Evolutionary conservation across 2,888 invertebrate genomes (phyloP).

Genomic region (Tetragnatha montana): DNA sequence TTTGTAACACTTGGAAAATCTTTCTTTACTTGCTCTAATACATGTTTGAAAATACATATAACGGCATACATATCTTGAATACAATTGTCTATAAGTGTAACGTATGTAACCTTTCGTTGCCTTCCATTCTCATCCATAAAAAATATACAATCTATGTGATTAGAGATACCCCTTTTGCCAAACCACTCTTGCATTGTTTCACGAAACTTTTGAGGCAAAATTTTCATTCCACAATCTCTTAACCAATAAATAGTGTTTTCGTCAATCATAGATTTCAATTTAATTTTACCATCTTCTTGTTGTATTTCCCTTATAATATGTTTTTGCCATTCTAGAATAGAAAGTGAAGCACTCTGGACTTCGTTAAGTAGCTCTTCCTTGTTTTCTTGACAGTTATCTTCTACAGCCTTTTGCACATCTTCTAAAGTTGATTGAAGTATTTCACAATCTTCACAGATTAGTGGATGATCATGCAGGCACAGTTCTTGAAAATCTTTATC

Average conservation of each 20-base stretch:
- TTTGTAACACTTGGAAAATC: background rate
- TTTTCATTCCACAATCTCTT: background rate
- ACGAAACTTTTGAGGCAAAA: background rate
- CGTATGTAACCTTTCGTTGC: background rate
- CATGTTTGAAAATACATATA: background rate
- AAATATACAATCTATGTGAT: background rate
- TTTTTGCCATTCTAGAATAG: background rate
- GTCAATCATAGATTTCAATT: background rate
- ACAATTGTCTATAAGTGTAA: background rate
- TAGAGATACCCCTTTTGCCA: background rate
- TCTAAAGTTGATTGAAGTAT: background rate
- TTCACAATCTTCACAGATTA: background rate
- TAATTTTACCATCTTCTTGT: background rate
- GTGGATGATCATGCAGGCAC: background rate
- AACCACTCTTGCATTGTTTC: background rate
- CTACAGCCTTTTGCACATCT: background rate
- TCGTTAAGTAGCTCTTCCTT: background rate
- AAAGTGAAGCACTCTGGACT: too few relatives aligned
- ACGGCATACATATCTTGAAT: background rate
- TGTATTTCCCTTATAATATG: background rate
- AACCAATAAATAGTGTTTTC: background rate
- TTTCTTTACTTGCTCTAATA: background rate
- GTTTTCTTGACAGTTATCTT: background rate
- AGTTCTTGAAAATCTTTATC: background rate
- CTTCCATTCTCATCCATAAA: background rate